A percentile compares a stretch with the other conserved stretches of the same genome.
Conservation (phyloP, 2,113 vertebrate species). For the Thunnus thynnus region DNA sequence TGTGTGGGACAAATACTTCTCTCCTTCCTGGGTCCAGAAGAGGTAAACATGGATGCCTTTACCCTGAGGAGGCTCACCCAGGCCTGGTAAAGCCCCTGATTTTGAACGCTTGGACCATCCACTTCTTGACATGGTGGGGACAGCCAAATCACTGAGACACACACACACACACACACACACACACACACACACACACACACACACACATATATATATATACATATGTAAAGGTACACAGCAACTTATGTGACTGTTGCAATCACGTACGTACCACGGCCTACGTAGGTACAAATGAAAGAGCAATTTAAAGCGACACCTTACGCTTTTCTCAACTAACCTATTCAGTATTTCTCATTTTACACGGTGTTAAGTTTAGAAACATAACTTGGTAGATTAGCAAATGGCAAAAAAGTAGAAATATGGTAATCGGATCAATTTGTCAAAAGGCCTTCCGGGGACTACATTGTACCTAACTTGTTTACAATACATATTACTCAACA, state of each 20-base stretch:
- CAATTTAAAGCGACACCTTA: background rate
- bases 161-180: background rate
- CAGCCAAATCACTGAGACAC: slow-evolving; percentile 26
- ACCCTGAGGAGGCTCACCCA: slow-evolving; percentile 54
- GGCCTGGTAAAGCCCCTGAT: background rate
- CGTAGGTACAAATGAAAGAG: background rate
- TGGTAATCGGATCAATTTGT: background rate
- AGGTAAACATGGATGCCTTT: slow-evolving; percentile 85
- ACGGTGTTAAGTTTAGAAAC: background rate
- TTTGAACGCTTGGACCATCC: slow-evolving; percentile 52
- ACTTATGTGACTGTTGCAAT: background rate
- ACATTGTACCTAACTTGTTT: slow-evolving; percentile 16
- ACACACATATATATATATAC: background rate
- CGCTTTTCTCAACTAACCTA: background rate
- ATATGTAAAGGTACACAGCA: background rate
- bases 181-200: background rate
- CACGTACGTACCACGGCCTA: background rate
- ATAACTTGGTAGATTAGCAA: background rate
- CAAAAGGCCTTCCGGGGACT: slow-evolving; percentile 35
- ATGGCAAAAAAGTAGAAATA: background rate
- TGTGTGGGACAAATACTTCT: slow-evolving; percentile 81
- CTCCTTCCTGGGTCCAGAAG: slow-evolving; percentile 86
- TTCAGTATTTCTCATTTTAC: background rate
- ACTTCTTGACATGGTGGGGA: slow-evolving; percentile 64
- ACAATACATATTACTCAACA: background rate